Base-by-base conservation (phyloP, 2,113 vertebrate species). In the Leucoraja erinaceus region DNA sequence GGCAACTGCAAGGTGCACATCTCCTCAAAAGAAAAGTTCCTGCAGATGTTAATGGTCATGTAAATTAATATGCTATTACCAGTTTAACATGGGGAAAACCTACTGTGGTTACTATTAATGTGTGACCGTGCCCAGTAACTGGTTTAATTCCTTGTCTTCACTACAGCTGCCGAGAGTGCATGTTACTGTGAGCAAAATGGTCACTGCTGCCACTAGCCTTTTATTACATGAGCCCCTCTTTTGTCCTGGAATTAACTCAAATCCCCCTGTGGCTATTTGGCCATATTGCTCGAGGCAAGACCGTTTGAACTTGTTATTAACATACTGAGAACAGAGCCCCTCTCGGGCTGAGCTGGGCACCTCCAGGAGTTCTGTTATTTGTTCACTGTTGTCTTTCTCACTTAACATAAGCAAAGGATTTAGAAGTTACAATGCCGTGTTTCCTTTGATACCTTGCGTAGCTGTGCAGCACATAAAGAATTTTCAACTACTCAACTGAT, bases 221-320 rank as follows among this genome's bases (percentile, higher is more conserved):
- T 90, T 90, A 90, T 90, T 90, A 66, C 88, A 90, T 90, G 68
- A 90, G 31, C 12, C 88, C 20, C 63, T 90, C 88, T 72, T 90
- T 90, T 90, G 88, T 90, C 88, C 88, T 90, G 63, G 88, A 90
- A 90, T 90, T 90, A 90, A 33, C 88, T 90, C 63, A 70, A 90
- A 90, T 4, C 88, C 31, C 88, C 88, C 63, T 90, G 88, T 47
- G 66, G 88, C 18, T 90, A 22, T 38, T 31, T 47, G 33, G 66
- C 33, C 33, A 66, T 11, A 90, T 66, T 68, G 66, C 88, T 90
- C 18, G 88, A 90, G 70, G 88, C 88, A 72, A 70, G 66, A 90
- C 88, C 70, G 18, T 72, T 90, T 90, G 88, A 70, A 70, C 88
- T 90, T 90, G 18, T 90, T 63, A 70, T 38, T 90, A 90, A 90